Conservation (phyloP, 2,888 invertebrate genomes). For the Drosophila rellima region DNA sequence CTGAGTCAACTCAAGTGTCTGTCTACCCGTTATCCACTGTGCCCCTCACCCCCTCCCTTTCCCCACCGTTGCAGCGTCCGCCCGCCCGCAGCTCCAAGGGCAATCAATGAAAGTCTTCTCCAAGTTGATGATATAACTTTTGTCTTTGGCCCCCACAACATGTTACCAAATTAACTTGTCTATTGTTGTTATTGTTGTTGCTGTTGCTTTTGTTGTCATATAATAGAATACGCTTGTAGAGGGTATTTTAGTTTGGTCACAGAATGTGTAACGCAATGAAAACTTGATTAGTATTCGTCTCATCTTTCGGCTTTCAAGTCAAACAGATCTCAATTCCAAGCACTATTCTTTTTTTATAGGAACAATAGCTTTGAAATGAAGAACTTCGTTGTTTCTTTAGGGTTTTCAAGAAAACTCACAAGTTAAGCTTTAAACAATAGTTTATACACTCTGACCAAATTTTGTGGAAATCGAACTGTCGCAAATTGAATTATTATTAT, state of each 20-base stretch:
- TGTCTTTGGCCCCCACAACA: conserved; percentile 27
- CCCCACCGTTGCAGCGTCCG: neutral
- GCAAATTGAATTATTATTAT: too few relatives aligned
- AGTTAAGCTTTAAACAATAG: neutral
- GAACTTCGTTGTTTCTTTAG: neutral
- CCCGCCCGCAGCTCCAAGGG: conserved; percentile 31
- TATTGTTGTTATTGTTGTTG: neutral
- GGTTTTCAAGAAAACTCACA: neutral
- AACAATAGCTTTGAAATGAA: neutral
- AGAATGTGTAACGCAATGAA: neutral
- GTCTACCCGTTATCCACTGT: conserved; percentile 1
- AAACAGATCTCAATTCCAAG: too few relatives aligned
- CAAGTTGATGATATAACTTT: conserved; percentile 45
- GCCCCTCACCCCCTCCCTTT: neutral
- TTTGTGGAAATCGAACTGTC: neutral
- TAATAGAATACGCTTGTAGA: neutral
- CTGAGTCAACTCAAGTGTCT: conserved; percentile 24
- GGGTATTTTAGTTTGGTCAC: neutral
- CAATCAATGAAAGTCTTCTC: conserved; percentile 46
- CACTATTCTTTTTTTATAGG: too few relatives aligned
- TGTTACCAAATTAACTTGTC: conserved; percentile 38
- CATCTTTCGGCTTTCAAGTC: neutral
- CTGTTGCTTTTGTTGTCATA: neutral
- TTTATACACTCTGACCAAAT: neutral
- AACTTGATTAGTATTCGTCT: neutral